Conservation (phyloP, 1,140 invertebrate species). For the Zaprionus nigranus region DNA sequence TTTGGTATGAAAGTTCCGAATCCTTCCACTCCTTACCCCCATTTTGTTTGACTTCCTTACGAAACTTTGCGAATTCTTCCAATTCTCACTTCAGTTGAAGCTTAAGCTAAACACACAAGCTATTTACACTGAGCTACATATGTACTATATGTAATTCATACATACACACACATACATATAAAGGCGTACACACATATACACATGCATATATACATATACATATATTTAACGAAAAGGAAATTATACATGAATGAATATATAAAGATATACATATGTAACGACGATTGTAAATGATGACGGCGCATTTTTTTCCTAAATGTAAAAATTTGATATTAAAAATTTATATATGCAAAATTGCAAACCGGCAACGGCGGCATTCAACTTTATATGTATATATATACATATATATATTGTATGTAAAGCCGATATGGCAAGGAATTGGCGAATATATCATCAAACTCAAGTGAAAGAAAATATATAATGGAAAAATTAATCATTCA, state of each 20-base stretch:
- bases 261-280: constrained; percentile 27
- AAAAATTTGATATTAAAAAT: constrained; percentile 81
- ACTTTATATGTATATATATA: constrained; percentile 7
- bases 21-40: neutral
- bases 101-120: neutral
- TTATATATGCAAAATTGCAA: constrained; percentile 68
- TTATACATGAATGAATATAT: constrained; percentile 55
- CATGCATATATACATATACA: constrained; percentile 14
- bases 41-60: neutral
- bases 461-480: constrained; percentile 72
- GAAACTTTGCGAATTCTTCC: neutral
- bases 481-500: constrained; percentile 68
- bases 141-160: constrained; percentile 12
- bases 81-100: constrained; percentile 34
- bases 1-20: neutral
- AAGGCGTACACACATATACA: constrained; percentile 14
- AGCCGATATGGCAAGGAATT: constrained; percentile 45
- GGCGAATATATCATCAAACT: constrained; percentile 70
- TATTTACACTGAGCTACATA: neutral
- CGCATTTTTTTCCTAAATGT: constrained; percentile 78
- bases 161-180: constrained; percentile 7
- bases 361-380: constrained; percentile 25
- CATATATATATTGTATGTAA: constrained; percentile 39
- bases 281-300: constrained; percentile 56
- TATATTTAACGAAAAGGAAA: constrained; percentile 49